Evolutionary conservation across 2,888 invertebrate genomes (phyloP), one percentile per base, ranked within the genome.

Genomic region (Agriopis marginaria): DNA sequence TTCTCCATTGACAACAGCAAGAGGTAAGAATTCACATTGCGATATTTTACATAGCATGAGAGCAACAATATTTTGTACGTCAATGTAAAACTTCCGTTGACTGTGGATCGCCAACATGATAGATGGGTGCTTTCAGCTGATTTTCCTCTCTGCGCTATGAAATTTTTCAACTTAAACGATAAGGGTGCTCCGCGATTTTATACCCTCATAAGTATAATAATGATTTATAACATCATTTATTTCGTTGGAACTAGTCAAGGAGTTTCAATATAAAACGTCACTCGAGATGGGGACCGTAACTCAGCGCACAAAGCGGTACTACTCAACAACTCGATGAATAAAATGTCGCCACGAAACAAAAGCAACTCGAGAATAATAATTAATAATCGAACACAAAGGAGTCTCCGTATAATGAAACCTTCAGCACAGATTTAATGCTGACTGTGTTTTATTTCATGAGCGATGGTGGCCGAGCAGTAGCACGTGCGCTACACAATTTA

Each of bases 141-240:
- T 89, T 88, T 86, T 82, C 86, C 84, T 87, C 86, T 86, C 82
- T 86, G 81, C 81, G 82, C 83, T 79, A 87, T 84, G 84, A 87
- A 88, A 90, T 89, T 90, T 90, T 91, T 91, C 90, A 90, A 89
- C 84, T 87, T 86, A 84, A 89, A 87, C 87, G 90, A 87, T 89
- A 88, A 90, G 89, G 85, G 85, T 79, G 81, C 84, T 82, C 81
- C 79, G 75, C 79, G 78, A 85, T 86, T 88, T 83, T 82, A 83
- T 83, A 77, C 82, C 81, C 79, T 59, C 82, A 84, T 83, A 86
- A 85, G 83, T 87, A 86, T 82, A 81, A 83, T 82, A 85, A 86
- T 87, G 89, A 89, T 89, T 88, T 88, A 89, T 88, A 82, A 81
- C 77, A 77, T 77, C 81, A 79, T 82, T 84, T 79, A 82, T 80